Evolutionary conservation across 2,888 invertebrate genomes (phyloP), one percentile per base, ranked within the genome.

Genomic region (Idaea aversata): DNA sequence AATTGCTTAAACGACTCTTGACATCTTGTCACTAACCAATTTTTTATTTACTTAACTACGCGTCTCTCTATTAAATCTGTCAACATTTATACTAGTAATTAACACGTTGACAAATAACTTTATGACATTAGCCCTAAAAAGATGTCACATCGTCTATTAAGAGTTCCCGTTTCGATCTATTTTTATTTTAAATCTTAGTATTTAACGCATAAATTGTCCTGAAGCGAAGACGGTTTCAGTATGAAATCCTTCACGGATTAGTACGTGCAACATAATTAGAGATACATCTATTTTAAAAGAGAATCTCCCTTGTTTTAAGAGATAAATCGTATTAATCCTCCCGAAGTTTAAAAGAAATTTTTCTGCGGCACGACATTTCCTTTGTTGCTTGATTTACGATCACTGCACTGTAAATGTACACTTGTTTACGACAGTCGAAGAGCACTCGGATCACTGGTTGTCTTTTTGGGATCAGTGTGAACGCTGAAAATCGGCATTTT

Each of bases 91-190:
- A 82, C 82, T 72, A 73, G 72, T 86, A 87, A 90, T 90, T 88
- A 91, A 88, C 86, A 77, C 84, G 87, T 82, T 88, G 90, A 92
- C 90, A 89, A 90, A 91, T 89, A 82, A 83, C 83, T 80, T 83
- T 85, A 88, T 81, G 88, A 85, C 87, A 88, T 82, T 81, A 77
- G 77, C 80, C 79, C 84, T 78, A 87, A 86, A 86, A 82, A 79
- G 85, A 86, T 86, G 88, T 80, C 84, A 72, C 79, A 76, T 80
- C 84, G 81, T 89, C 85, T 82, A 87, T 88, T 84, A 81, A 76
- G 13, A 82, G 81, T 82, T 81, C 79, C 78, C 79, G 77, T 75
- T 76, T 75, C 74, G 76, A 70, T 80, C 86, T 90, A 90, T 89
- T 90, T 91, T 86, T 86, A 84, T 81, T 81, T 82, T 75, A 77